Evolutionary conservation across 2,797 vertebrate genomes (phyloP).

Genomic region (Cirrhinus molitorella): DNA sequence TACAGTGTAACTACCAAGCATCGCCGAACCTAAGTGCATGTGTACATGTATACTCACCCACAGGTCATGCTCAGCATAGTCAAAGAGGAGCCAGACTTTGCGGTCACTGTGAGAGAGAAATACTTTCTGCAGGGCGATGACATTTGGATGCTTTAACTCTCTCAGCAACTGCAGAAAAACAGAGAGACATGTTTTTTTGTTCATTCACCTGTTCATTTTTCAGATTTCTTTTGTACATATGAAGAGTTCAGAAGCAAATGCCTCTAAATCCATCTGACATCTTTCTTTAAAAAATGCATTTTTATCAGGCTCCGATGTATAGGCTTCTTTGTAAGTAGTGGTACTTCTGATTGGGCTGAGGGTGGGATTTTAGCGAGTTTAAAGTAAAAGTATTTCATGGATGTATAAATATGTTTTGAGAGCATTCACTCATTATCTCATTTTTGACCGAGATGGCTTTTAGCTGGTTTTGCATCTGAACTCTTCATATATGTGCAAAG

Average conservation of each 20-base stretch:
- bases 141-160: conserved; percentile 96
- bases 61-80: conserved; percentile 96
- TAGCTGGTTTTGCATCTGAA: no score
- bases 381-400: no score
- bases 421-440: no score
- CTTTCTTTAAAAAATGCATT: no score
- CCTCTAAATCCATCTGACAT: no score
- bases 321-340: no score
- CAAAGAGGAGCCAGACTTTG: conserved; percentile 97
- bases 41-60: conserved; percentile 86
- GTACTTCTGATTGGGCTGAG: no score
- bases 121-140: conserved; percentile 98
- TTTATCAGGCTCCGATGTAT: no score
- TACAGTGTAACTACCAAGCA: not conserved
- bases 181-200: not conserved
- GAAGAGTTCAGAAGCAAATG: no score
- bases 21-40: not conserved
- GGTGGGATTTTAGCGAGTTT: no score
- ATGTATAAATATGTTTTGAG: no score
- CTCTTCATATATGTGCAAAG: conserved; percentile 8
- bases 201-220: not conserved
- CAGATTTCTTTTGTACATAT: not conserved
- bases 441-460: no score
- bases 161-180: conserved; percentile 86
- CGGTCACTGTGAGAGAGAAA: conserved; percentile 98